These are phyloP conservation scores for Epinotia nisella DNA, from an alignment of 2,888 invertebrate species.

Conservation along the genomic window DNA sequence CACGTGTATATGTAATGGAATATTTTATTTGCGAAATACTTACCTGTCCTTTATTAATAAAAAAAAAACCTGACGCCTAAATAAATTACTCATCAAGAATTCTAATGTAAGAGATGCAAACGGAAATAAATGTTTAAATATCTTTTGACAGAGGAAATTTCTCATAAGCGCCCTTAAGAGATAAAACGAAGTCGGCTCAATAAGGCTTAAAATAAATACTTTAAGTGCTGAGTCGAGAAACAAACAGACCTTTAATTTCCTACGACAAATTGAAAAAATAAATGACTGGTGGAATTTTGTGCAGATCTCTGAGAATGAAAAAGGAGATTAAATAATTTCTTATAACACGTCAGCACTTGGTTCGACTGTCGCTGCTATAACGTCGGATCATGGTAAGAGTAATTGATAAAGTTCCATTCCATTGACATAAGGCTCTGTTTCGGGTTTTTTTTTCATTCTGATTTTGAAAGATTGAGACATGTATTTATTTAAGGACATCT, in stretches of 20 bases:
- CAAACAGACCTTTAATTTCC: constrained; percentile 67
- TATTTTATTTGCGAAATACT: constrained; percentile 18
- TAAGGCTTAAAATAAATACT: constrained; percentile 65
- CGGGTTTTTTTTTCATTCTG: not conserved
- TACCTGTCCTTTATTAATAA: too few species aligned
- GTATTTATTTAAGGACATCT: not conserved
- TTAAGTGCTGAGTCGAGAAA: constrained; percentile 60
- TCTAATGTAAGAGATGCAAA: constrained; percentile 44
- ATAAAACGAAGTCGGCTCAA: constrained; percentile 51
- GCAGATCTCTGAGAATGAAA: constrained; percentile 34
- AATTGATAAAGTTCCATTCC: constrained; percentile 44
- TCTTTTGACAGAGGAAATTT: constrained; percentile 49
- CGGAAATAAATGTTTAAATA: constrained; percentile 51
- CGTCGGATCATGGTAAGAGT: constrained; percentile 29
- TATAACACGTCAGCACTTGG: constrained; percentile 32
- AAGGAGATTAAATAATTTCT: constrained; percentile 43
- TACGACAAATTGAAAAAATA: constrained; percentile 63
- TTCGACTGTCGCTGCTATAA: constrained; percentile 8
- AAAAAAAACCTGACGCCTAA: constrained; percentile 36
- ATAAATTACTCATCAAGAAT: constrained; percentile 49
- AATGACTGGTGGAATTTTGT: constrained; percentile 37
- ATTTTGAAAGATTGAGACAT: not conserved
- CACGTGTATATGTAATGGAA: not conserved
- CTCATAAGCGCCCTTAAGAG: constrained; percentile 56
- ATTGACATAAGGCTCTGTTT: not conserved